Evolutionary conservation across 2,113 vertebrate genomes (phyloP), one percentile per base, ranked within the genome.

Genomic region (Herpailurus yagouaroundi): DNA sequence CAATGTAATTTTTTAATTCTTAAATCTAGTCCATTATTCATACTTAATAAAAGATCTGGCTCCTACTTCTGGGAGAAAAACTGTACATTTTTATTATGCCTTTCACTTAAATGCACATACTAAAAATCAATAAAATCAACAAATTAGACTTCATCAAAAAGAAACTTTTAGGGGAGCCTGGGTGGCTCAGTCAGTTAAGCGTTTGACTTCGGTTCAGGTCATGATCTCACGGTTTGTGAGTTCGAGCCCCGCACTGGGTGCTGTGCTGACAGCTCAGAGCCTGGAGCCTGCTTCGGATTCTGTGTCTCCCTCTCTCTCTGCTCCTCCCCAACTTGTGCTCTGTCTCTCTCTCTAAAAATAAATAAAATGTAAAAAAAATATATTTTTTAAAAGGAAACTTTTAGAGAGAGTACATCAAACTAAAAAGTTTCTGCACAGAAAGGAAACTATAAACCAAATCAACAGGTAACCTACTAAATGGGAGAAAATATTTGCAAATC

Each of bases 101-200:
- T 91, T 94, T 71, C 41, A 96, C 55, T 66, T 90, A 83, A 84
- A 85, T 85, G 41, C n/a, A 80, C 73, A 80, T 31, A n/a, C 33
- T 85, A 76, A 84, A 84, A 60, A 38, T 83, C n/a, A 92, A 21
- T 81, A 73, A 89, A 96, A 83, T 96, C 29, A 88, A 81, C 48
- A 84, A 64, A 82, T 10, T 83, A 27, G 7, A 55, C 18, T 71
- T 82, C 31, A 79, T 48, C 3, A 19, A 64, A 89, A 89, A 79
- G 25, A 77, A 79, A 52, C 45, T 19, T 50, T 33, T 45, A 74
- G 71, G 55, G 55, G 55, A 1, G 16, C 16, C 55, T 6, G 55
- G 55, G 16, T 55, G 55, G 16, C 55, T 55, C 15, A 55, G 45
- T 45, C 45, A 7, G 45, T 45, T 45, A 45, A 45, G 45, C 45